Base-by-base conservation (phyloP, 2,797 vertebrate genomes). In the Acrossocheilus wenchowensis region DNA sequence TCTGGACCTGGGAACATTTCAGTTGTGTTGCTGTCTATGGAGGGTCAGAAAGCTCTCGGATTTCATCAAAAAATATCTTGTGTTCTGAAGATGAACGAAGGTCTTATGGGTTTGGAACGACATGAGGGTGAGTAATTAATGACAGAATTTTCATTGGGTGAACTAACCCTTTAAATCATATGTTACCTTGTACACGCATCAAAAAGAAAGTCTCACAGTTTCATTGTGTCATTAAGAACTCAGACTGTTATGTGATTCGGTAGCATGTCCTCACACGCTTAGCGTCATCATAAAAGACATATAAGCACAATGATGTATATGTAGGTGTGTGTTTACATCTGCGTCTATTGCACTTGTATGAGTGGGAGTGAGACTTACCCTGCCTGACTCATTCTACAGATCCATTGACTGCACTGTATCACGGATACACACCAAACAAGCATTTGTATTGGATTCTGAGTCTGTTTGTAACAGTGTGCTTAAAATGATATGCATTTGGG, bases 361-460 rank as follows among this genome's bases (percentile, higher is more conserved):
- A 57, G 81, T 43, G 17, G 50, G 36, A 82, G 15, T 60, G 23
- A 82, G 36, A 26, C 19, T 2, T 43, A 41, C 9, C 19, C 36
- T 57, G 45, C 21, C 3, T 82, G 34, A 82, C 66, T 71, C 66
- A 71, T 12, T 15, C 30, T 1, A 48, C 23, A n/a, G 52, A 69
- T 54, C 52, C 64, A 91, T 93, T 93, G 90, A 92, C 89, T 72
- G 72, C 77, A 48, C 36, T 62, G 12, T 83, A 85, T 93, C 89
- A 92, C 92, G 88, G 92, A 89, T 92, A 94, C 94, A 90, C 86
- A 86, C 48, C 88, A 94, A 93, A 48, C 94, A 90, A 92, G 92
- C 92, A 94, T 94, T 93, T 93, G 92, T 94, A 92, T 94, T 12
- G 93, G 89, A 94, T 78, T 89, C 87, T 74, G 72, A 48, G 60